Evolutionary conservation across 2,888 invertebrate species (phyloP), one percentile per base, ranked within the genome.

Genomic region (Alsophila aescularia): DNA sequence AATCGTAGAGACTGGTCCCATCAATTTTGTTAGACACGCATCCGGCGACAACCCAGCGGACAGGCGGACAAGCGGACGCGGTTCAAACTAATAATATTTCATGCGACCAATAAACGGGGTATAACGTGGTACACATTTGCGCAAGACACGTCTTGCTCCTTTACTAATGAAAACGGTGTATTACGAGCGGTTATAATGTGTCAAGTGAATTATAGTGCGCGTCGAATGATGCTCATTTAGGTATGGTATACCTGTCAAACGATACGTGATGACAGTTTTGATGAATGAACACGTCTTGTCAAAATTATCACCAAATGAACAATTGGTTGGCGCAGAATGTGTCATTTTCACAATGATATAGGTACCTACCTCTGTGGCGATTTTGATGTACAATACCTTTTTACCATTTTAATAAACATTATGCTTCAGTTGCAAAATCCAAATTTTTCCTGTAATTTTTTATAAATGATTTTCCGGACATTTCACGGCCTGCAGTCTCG

Each of bases 11-110:
- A 80, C 77, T 80, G 80, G 82, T 78, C 76, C 83, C 81, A 87
- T 88, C 85, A 85, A 88, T 87, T 81, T 81, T 72, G 76, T 79
- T 79, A 72, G 81, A 80, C 78, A 75, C 67, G 77, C 83, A 85
- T 87, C 87, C 87, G 87, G 84, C 69, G 85, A 84, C 83, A 81
- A 76, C 71, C 71, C 69, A 75, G 67, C 68, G 75, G 75, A 76
- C 73, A 73, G 72, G 58, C 69, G 74, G 77, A 79, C 80, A 81
- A 75, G 78, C 83, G 82, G 81, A 80, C 77, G 78, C 79, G 75
- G 79, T 81, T 78, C 77, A 80, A 83, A 83, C 80, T 80, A 80
- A 83, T 80, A 77, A 83, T 83, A 83, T 79, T 80, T 82, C 79
- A 81, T 80, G 66, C 66, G 60, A 61, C 70, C 63, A 72, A 75